Conservation (phyloP, 2,797 vertebrate genomes). For the Onychomys torridus region DNA sequence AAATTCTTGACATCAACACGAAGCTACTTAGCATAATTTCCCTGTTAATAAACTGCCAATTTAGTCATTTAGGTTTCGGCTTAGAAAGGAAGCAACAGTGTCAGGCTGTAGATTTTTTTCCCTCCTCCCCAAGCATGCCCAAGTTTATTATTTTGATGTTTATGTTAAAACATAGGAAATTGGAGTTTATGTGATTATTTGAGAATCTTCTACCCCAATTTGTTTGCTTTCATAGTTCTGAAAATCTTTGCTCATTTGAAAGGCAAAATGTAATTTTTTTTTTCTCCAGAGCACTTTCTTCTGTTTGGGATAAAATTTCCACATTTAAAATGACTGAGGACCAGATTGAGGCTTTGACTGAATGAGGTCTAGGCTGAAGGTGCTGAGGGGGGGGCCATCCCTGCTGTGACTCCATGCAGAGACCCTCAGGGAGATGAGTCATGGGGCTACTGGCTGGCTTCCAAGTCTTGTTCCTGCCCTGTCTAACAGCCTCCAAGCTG, state of each 20-base stretch:
- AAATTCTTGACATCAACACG: constrained; percentile 90
- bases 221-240: constrained; percentile 81
- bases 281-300: neutral
- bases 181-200: constrained; percentile 76
- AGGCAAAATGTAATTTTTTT: constrained; percentile 62
- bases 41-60: constrained; percentile 95
- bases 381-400: constrained; percentile 31
- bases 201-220: constrained; percentile 76
- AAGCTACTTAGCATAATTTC: constrained; percentile 94
- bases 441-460: fast-evolving
- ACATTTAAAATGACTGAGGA: constrained; percentile 47
- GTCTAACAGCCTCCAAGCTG: neutral
- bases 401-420: fast-evolving
- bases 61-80: constrained; percentile 91
- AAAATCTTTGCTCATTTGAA: constrained; percentile 78
- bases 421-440: neutral
- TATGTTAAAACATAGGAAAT: constrained; percentile 84
- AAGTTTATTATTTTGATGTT: constrained; percentile 81
- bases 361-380: constrained; percentile 83
- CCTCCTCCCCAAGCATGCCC: constrained; percentile 64
- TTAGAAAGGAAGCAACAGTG: constrained; percentile 65
- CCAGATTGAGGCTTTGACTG: constrained; percentile 55
- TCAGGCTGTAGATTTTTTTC: constrained; percentile 55
- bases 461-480: neutral
- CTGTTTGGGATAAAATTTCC: constrained; percentile 25